Percentiles rank a stretch among this genome's conserved stretches.
These are phyloP conservation scores for Mesodorylaimus sp. DNA, from an alignment of 2,888 invertebrate species.

Conservation along the genomic window DNA sequence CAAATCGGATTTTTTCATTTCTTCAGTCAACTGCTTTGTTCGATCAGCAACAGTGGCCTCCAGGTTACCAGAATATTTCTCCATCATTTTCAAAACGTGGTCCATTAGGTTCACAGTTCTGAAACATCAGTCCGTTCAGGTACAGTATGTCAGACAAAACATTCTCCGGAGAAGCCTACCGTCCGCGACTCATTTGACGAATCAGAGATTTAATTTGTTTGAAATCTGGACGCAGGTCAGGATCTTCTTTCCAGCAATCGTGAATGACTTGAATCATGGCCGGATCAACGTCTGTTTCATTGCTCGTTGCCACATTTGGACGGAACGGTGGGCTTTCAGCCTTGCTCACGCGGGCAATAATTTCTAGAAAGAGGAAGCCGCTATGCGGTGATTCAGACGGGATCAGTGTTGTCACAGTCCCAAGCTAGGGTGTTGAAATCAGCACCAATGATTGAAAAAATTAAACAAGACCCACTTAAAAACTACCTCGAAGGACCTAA, in stretches of 20 bases:
- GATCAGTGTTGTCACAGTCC: too few species aligned
- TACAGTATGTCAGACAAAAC: too few species aligned
- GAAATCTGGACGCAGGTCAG: conserved; percentile 3
- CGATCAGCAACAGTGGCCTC: conserved; percentile 3
- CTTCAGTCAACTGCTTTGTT: conserved; percentile 6
- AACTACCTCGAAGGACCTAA: too few species aligned
- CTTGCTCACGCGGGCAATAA: conserved; percentile 5
- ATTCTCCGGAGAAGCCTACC: too few species aligned
- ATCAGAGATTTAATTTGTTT: conserved; percentile 2
- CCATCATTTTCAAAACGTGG: conserved; percentile 9
- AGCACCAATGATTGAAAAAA: too few species aligned
- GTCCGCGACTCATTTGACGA: neutral
- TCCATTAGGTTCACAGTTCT: conserved; percentile 9
- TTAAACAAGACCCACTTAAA: too few species aligned
- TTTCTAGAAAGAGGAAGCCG: conserved; percentile 2
- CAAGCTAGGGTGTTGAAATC: too few species aligned
- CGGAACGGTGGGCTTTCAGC: conserved; percentile 9
- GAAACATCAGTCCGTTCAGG: too few species aligned
- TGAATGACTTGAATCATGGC: neutral
- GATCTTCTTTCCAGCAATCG: conserved; percentile 8
- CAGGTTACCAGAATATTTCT: conserved; percentile 2
- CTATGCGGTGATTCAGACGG: too few species aligned
- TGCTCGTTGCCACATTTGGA: neutral
- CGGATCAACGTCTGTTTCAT: neutral
- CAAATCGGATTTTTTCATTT: conserved; percentile 8